Evolutionary conservation across 2,113 vertebrate genomes (phyloP).

Genomic region (Callipepla squamata): DNA sequence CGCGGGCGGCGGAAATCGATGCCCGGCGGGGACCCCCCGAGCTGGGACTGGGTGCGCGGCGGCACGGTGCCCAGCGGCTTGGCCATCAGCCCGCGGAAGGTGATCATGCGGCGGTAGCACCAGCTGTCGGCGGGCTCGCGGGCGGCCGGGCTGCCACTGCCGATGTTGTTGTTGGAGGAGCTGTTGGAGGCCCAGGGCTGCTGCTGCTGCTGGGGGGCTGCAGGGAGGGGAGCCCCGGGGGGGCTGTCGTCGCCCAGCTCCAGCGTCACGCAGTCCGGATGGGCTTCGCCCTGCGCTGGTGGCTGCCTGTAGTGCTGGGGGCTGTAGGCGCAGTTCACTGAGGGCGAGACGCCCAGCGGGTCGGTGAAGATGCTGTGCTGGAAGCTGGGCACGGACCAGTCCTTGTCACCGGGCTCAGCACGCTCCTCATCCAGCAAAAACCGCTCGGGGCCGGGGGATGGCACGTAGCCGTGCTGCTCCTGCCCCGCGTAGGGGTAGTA

Average conservation of each 20-base stretch:
- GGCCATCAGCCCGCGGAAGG: constrained; percentile 48
- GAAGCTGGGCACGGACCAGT: constrained; percentile 78
- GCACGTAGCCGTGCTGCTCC: constrained; percentile 62
- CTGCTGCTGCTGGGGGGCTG: constrained; percentile 3
- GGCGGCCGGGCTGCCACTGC: constrained; percentile 4
- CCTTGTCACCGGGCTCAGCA: constrained; percentile 72
- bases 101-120: constrained; percentile 56
- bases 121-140: constrained; percentile 55
- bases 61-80: constrained; percentile 49
- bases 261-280: background rate
- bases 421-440: constrained; percentile 75
- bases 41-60: constrained; percentile 27
- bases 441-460: constrained; percentile 69
- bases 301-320: background rate
- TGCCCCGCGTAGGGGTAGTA: constrained; percentile 6
- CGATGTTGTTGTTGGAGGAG: constrained; percentile 88
- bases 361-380: constrained; percentile 80
- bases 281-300: background rate
- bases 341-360: constrained; percentile 79
- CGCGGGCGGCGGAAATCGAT: background rate
- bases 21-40: constrained; percentile 1
- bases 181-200: constrained; percentile 86
- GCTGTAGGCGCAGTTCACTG: constrained; percentile 27
- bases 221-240: constrained; percentile 17
- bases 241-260: constrained; percentile 25